These are phyloP conservation scores for Perognathus longimembris DNA, from an alignment of 2,113 vertebrate species.

Conservation along the genomic window DNA sequence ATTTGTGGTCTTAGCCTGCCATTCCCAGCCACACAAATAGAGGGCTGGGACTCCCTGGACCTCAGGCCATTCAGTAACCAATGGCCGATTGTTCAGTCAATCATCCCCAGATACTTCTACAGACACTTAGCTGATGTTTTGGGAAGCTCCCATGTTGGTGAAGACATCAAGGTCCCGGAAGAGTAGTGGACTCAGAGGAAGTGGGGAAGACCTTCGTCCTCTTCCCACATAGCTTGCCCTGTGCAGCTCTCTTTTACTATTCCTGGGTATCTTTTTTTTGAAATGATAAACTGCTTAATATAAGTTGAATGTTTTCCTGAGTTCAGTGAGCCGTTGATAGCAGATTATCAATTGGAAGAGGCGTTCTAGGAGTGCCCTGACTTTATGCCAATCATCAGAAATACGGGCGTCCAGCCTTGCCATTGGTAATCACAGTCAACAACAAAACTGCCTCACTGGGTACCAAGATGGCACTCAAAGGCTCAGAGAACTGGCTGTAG, in stretches of 20 bases:
- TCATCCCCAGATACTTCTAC: background rate
- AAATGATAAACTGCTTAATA: background rate
- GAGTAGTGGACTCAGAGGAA: fast-evolving
- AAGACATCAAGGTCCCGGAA: background rate
- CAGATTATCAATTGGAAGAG: background rate
- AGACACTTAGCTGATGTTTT: background rate
- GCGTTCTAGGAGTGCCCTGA: background rate
- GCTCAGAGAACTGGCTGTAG: background rate
- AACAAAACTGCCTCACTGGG: background rate
- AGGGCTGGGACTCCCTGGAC: background rate
- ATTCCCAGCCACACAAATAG: background rate
- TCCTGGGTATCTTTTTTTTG: background rate
- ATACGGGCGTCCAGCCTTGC: background rate
- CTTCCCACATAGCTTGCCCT: too few species aligned
- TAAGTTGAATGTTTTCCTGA: background rate
- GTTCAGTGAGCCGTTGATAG: background rate
- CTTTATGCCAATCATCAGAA: background rate
- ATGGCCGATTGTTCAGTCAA: too few species aligned
- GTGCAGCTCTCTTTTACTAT: background rate
- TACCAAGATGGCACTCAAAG: background rate
- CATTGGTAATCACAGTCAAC: background rate
- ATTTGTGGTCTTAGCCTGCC: background rate
- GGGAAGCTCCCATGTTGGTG: background rate
- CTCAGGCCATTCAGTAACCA: background rate
- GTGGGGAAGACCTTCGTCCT: background rate